Evolutionary conservation across 2,888 invertebrate genomes (phyloP).

Genomic region (Nomada fucata): DNA sequence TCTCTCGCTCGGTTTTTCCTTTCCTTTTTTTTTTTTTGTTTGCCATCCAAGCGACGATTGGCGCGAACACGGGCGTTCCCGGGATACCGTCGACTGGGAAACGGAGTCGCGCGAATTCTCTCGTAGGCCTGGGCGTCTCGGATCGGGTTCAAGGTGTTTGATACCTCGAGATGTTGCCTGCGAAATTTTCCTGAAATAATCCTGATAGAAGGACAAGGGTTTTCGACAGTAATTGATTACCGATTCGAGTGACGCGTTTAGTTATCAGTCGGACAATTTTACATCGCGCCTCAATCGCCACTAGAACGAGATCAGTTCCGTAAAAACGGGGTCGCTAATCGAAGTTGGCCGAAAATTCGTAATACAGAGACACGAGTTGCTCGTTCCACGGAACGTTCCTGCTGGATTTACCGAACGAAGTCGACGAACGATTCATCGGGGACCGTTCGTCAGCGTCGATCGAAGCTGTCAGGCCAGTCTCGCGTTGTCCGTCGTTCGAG

Average conservation of each 20-base stretch:
- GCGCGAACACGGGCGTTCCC: constrained; percentile 61
- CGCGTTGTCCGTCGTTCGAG: constrained; percentile 21
- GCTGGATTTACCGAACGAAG: constrained; percentile 16
- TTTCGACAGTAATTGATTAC: no score
- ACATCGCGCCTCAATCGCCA: no score
- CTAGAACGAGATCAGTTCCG: no score
- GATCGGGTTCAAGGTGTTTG: neutral
- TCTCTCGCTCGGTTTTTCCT: constrained; percentile 2
- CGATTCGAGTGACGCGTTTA: no score
- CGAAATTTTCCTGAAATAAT: no score
- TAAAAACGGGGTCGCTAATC: no score
- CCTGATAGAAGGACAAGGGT: no score
- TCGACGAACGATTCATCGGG: constrained; percentile 40
- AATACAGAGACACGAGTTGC: neutral
- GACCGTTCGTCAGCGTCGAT: constrained; percentile 62
- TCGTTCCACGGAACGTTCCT: constrained; percentile 28
- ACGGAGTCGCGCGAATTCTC: constrained; percentile 34
- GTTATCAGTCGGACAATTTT: no score
- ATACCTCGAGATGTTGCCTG: no score
- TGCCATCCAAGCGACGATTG: constrained; percentile 67
- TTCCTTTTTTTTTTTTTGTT: constrained; percentile 49
- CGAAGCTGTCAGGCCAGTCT: constrained; percentile 36
- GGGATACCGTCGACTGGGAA: constrained; percentile 26
- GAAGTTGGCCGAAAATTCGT: no score
- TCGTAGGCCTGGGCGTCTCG: no score